Evolutionary conservation across 2,888 invertebrate genomes (phyloP), one percentile per base, ranked within the genome.

Genomic region (Limenitis arthemis): DNA sequence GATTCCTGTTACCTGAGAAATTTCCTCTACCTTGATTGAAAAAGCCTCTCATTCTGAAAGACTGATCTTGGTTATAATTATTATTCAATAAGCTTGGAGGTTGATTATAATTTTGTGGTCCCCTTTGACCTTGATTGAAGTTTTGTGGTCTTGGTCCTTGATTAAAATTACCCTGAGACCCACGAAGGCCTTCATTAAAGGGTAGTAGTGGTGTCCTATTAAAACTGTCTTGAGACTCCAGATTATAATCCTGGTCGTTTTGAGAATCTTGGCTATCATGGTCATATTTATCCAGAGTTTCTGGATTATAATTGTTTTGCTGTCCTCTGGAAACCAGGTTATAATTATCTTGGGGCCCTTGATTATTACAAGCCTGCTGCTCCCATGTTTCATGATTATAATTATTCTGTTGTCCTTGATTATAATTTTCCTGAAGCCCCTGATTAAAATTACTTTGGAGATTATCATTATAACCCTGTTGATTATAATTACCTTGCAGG

Each of bases 1-100:
- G 67, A 46, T 57, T 61, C 50, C 63, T 66, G 29, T 66, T 68
- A 47, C 74, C 75, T 62, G 67, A 66, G 33, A 69, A 75, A 55
- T 70, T 75, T 28, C 68, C 66, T 54, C 73, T 63, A 9, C 46
- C 51, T 49, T 57, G 67, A 68, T 61, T 70, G 68, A 52, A 62
- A 57, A 9, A 56, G 55, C 47, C 53, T 46, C 33, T 34, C 52
- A 54, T 43, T 51, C 47, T 20, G 56, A 53, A 46, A 50, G 57
- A 29, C 58, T 62, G 48, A 43, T 51, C 54, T 47, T 49, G 50
- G n/a, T 34, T 41, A 20, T 56, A 55, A 39, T 43, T 54, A 30
- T 51, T 53, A 38, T 43, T 51, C 40, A 50, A 44, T 32, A 47
- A 44, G 8, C 51, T 55, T 42, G 55, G 55, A 38, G 48, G 36